Conservation (phyloP, 2,113 vertebrate genomes). For the Rattus norvegicus region DNA sequence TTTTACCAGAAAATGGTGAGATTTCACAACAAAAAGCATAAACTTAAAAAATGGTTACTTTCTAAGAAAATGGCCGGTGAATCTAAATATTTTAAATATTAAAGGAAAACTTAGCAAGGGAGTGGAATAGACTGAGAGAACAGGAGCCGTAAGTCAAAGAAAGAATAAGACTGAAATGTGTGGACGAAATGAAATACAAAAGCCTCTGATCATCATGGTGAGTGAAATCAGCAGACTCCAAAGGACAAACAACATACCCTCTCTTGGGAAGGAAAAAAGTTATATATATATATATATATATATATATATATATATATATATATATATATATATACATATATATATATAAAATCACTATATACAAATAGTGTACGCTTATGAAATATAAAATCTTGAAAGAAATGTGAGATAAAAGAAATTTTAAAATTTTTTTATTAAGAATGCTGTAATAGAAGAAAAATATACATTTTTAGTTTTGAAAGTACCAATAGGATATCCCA, state of each 20-base stretch:
- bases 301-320: too few species aligned
- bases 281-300: too few species aligned
- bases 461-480: not conserved
- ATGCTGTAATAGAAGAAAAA: not conserved
- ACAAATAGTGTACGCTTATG: not conserved
- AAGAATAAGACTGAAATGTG: not conserved
- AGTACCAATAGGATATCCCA: not conserved
- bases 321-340: too few species aligned
- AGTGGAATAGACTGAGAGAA: not conserved
- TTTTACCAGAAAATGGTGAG: not conserved
- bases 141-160: not conserved
- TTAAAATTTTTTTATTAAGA: not conserved
- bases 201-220: too few species aligned
- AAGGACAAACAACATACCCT: not conserved
- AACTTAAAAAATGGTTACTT: not conserved
- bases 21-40: not conserved
- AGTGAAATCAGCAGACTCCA: too few species aligned
- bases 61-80: not conserved
- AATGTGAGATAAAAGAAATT: not conserved
- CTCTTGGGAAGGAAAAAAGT: not conserved
- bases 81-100: not conserved
- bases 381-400: not conserved
- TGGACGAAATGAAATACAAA: not conserved
- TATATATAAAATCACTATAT: not conserved
- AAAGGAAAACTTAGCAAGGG: constrained; percentile 36